Conservation (phyloP, 2,113 vertebrate species). For the Pipa parva region DNA sequence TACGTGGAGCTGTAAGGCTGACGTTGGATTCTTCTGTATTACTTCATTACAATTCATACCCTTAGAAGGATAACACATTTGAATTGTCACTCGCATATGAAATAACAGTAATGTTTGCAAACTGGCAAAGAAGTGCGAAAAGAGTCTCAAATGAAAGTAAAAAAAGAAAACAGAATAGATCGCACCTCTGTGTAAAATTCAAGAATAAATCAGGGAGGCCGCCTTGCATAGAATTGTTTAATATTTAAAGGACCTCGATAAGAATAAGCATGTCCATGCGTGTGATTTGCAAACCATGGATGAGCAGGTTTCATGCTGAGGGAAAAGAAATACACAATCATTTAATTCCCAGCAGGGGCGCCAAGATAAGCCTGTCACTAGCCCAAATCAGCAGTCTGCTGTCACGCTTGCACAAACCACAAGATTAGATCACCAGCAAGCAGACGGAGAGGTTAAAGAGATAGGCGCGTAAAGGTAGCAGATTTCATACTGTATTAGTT, state of each 20-base stretch:
- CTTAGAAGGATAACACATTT: too few relatives aligned
- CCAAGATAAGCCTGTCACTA: conserved; percentile 2
- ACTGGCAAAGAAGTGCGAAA: too few relatives aligned
- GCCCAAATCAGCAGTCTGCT: conserved; percentile 14
- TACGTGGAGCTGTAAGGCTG: too few relatives aligned
- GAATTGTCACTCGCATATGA: too few relatives aligned
- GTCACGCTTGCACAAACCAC: neutral
- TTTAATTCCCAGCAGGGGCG: conserved; percentile 23
- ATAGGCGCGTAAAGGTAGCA: neutral
- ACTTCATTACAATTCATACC: too few relatives aligned
- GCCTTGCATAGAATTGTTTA: neutral
- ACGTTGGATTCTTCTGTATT: too few relatives aligned
- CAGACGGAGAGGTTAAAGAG: neutral
- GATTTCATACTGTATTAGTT: conserved; percentile 13
- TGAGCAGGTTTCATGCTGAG: conserved; percentile 1
- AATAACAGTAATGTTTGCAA: too few relatives aligned
- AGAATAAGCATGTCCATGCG: neutral
- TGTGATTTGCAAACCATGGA: conserved; percentile 13
- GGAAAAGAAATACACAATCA: conserved; percentile 4
- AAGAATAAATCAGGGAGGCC: neutral
- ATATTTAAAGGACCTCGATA: conserved; percentile 10
- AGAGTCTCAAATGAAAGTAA: too few relatives aligned
- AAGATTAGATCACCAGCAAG: conserved; percentile 15
- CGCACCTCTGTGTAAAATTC: too few relatives aligned
- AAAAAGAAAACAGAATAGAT: too few relatives aligned